These are phyloP conservation scores for Noctua pronuba DNA, from an alignment of 2,888 invertebrate genomes.

Conservation along the genomic window DNA sequence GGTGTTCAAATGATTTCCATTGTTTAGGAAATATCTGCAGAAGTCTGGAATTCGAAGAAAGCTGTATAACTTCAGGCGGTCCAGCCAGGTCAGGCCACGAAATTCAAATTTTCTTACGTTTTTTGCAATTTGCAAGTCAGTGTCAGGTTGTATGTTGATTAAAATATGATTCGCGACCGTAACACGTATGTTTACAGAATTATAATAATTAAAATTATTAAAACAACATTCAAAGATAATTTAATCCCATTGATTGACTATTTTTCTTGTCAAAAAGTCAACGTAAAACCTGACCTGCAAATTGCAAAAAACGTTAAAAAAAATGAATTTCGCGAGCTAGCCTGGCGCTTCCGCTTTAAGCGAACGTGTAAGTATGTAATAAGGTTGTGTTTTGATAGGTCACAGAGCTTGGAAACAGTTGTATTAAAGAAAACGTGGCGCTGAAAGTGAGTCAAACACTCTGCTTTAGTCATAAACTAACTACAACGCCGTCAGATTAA, in stretches of 20 bases:
- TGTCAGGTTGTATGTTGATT: neutral
- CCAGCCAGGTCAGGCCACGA: neutral
- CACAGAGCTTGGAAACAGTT: neutral
- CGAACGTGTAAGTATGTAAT: neutral
- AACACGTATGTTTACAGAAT: neutral
- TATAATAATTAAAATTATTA: neutral
- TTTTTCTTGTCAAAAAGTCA: neutral
- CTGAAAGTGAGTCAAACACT: neutral
- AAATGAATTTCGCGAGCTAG: neutral
- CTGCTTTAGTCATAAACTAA: neutral
- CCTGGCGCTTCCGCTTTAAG: neutral
- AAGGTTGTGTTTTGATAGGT: neutral
- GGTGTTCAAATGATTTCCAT: slow-evolving; percentile 7
- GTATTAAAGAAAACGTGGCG: neutral
- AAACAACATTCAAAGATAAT: neutral
- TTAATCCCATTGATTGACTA: neutral
- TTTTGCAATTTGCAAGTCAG: neutral
- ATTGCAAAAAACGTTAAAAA: neutral
- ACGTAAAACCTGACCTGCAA: neutral
- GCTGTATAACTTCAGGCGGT: neutral
- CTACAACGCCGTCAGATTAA: neutral
- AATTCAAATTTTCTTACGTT: neutral
- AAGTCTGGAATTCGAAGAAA: neutral
- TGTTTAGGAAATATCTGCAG: neutral
- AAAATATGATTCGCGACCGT: neutral